Evolutionary conservation across 2,113 vertebrate genomes (phyloP).

Genomic region (Lota lota): DNA sequence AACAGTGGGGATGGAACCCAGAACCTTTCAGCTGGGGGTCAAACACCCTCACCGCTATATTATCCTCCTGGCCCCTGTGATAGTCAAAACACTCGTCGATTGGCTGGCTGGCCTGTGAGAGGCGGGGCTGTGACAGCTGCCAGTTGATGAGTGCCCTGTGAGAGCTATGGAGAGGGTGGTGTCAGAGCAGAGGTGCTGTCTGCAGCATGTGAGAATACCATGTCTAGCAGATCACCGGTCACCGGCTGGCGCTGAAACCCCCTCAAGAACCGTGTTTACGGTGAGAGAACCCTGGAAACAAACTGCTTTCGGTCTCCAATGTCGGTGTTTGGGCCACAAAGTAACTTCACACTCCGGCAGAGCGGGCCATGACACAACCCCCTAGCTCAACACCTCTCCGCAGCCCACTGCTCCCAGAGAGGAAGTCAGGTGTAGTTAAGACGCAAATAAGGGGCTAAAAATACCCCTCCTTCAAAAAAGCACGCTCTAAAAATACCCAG

Average conservation of each 20-base stretch:
- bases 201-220: conserved; percentile 27
- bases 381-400: conserved; percentile 19
- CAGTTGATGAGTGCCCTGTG: conserved; percentile 1
- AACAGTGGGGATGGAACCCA: too few relatives aligned
- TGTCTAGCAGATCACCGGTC: conserved; percentile 27
- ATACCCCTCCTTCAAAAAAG: conserved; percentile 46
- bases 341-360: not conserved
- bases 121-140: conserved; percentile 18
- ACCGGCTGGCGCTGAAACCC: conserved; percentile 9
- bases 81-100: conserved; percentile 47
- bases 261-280: not conserved
- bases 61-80: not conserved
- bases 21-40: too few relatives aligned
- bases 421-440: conserved; percentile 37
- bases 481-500: conserved; percentile 37
- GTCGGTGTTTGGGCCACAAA: conserved; percentile 5
- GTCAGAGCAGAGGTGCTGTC: conserved; percentile 26
- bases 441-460: conserved; percentile 46
- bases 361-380: not conserved
- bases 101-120: conserved; percentile 14
- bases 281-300: conserved; percentile 1
- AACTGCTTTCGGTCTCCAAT: not conserved
- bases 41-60: too few relatives aligned
- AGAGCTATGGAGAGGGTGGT: conserved; percentile 26
- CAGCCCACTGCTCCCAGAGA: conserved; percentile 33